phyloP scores from a whole-genome alignment of 2,113 vertebrate species.

The Falcunculus frontatus region DNA sequence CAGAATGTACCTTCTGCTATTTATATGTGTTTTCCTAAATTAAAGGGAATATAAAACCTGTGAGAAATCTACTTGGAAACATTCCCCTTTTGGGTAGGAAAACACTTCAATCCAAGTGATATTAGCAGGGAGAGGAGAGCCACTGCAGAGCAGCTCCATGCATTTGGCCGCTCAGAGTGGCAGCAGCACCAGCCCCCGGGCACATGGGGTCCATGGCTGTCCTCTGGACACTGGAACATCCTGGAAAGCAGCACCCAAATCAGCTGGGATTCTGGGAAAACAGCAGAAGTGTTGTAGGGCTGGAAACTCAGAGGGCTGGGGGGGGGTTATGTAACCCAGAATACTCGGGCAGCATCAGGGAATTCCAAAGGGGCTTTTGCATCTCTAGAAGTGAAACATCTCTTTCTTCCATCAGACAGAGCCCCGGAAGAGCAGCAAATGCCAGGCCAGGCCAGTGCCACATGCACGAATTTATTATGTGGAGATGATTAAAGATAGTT shows the following conservation, averaged over 20 bases:
- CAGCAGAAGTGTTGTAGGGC: neutral
- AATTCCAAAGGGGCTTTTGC: neutral
- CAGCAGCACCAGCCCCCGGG: rapidly evolving
- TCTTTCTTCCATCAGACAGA: neutral
- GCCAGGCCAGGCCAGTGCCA: neutral
- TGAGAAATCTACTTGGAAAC: constrained; percentile 26
- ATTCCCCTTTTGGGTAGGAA: neutral
- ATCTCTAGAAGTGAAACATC: neutral
- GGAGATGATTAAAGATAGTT: neutral
- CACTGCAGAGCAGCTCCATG: neutral
- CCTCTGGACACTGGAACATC: neutral
- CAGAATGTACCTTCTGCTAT: constrained; percentile 2
- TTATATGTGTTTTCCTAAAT: constrained; percentile 16
- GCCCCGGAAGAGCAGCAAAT: neutral
- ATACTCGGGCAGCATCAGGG: no score
- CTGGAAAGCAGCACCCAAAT: neutral
- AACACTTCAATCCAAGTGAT: neutral
- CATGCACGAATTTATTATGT: neutral
- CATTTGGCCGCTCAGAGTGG: rapidly evolving
- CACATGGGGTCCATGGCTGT: rapidly evolving
- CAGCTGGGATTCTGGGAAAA: neutral
- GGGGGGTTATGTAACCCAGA: no score
- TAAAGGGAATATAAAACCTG: constrained; percentile 10
- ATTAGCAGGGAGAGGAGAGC: neutral
- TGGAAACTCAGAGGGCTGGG: neutral